Base-by-base conservation (phyloP, 1,140 invertebrate genomes). In the Pogonomyrmex californicus region DNA sequence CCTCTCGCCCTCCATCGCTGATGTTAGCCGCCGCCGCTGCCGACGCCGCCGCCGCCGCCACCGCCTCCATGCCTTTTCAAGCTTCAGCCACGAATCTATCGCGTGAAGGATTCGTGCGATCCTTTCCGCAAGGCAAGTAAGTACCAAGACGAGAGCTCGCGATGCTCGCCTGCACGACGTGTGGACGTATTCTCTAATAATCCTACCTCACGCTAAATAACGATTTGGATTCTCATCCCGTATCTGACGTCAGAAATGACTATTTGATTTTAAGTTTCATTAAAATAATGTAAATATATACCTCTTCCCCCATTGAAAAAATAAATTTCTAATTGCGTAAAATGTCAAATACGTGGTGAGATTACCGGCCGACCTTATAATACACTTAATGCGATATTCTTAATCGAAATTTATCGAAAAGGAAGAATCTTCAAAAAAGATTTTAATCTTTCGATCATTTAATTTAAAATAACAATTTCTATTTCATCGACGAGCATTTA, bases 121-220 rank as follows among this genome's bases (percentile, higher is more conserved):
- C 91, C 88, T 88, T 91, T 89, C 88, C 91, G 91, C 87, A 90
- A 92, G 83, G 90, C 90, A 91, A 91, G 90, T 90, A 91, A 91
- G 85, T 91, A 86, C 66, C 89, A 90, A 82, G 87, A 65, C 71
- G 68, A 83, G 56, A 83, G 44, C 79, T 83, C 83, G 75, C 79
- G 88, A 90, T 70, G 66, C 75, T 85, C 75, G 86, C 86, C 56
- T 90, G 79, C 44, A 81, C 87, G 88, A 56, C 75, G 82, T 78
- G 49, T 78, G 82, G 79, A 86, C 82, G 73, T 85, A 87, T 87
- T 86, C 73, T 60, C 54, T 51, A 73, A 63, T 17, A 68, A 47
- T 23, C 36, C 54, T 73, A 85, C 49, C 54, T 88, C 66, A 70
- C 63, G 47, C 82, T 54, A 54, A 60, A 78, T 60, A 51, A 82